Evolutionary conservation across 2,888 invertebrate genomes (phyloP), one percentile per base, ranked within the genome.

Genomic region (Drosophila hawaiiensis): DNA sequence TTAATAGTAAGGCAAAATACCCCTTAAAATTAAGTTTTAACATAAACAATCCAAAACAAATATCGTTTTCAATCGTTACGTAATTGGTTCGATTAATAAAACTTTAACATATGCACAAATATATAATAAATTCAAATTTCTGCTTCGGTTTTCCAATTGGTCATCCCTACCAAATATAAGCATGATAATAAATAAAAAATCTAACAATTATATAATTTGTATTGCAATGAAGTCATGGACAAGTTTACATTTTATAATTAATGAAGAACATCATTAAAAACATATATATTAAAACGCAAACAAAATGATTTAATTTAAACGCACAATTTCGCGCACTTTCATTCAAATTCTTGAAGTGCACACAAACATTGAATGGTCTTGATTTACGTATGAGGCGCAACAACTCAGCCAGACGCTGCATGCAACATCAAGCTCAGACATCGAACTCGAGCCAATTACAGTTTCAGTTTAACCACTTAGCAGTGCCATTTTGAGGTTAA

Each of bases 401-500:
- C 10, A 29, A 25, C 43, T n/a, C 22, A 52, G 22, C 14, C 22
- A 43, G 6, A 37, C 55, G 49, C 28, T 29, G 55, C 59, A 60
- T 49, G 50, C 80, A 79, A 80, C 78, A 76, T 78, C 78, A 49
- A 80, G 53, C 80, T 29, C 47, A 43, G 33, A 43, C 80, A 58
- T 76, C 80, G 71, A 78, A 70, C 75, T 50, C 64, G 43, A 55
- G 47, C 73, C 47, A n/a, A 33, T 35, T 12, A 35, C 47, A 56
- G 39, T 58, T 29, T 16, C 16, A 2, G 39, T 19, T 31, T 33
- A 50, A 33, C 49, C 54, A 37, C 28, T 7, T 52, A 62, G 58
- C 78, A 78, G 78, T 61, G 59, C 78, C 80, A 67, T 70, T 80
- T 31, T 16, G 80, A 80, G 78, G 12, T 7, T 71, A 80, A 66